Conservation (phyloP, 2,113 vertebrate genomes). For the Spea multiplicata region DNA sequence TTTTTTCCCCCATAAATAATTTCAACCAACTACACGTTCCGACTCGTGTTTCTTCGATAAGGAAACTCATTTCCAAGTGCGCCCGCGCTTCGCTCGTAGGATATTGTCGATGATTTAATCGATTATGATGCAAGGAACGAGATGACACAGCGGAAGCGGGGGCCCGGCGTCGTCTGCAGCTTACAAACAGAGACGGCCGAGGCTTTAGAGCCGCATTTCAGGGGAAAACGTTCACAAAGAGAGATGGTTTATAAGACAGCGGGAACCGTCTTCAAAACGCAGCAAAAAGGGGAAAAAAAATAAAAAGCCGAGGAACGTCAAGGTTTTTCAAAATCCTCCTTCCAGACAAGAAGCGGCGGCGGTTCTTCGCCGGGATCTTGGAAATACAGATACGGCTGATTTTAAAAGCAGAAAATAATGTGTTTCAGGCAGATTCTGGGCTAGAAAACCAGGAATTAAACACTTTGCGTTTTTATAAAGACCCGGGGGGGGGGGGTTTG, state of each 20-base stretch:
- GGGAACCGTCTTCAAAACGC: constrained; percentile 3
- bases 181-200: constrained; percentile 11
- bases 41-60: constrained; percentile 41
- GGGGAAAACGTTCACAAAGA: constrained; percentile 7
- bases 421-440: neutral
- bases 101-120: constrained; percentile 44
- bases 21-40: constrained; percentile 29
- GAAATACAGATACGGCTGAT: constrained; percentile 3
- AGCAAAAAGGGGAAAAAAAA: neutral
- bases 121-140: constrained; percentile 17
- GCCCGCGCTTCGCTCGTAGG: constrained; percentile 3
- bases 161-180: neutral
- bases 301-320: neutral
- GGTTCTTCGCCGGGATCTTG: constrained; percentile 8
- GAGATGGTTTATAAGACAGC: constrained; percentile 23
- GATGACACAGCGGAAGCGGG: constrained; percentile 1
- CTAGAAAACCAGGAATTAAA: neutral
- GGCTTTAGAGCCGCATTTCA: constrained; percentile 23
- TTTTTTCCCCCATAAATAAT: constrained; percentile 41
- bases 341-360: constrained; percentile 1
- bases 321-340: neutral
- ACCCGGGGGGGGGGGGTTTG: too few relatives aligned
- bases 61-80: constrained; percentile 41
- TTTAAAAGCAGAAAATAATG: neutral
- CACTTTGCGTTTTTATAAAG: too few relatives aligned